Conservation (phyloP, 2,888 invertebrate species). For the Netelia melanura region DNA sequence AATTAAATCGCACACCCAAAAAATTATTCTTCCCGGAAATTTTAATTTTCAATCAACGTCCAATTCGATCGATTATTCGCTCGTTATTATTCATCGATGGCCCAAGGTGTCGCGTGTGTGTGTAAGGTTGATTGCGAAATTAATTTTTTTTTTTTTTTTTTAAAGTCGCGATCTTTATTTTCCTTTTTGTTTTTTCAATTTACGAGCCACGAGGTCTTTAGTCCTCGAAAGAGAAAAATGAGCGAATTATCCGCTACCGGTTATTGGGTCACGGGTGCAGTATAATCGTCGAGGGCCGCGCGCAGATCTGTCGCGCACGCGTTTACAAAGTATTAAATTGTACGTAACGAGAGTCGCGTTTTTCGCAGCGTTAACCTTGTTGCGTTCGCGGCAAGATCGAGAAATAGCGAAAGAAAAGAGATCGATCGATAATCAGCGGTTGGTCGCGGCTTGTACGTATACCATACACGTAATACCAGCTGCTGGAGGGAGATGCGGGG, state of each 20-base stretch:
- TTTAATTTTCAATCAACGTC: no score
- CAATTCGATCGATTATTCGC: not conserved
- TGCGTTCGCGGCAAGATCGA: slow-evolving; percentile 54
- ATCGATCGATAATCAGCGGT: slow-evolving; percentile 18
- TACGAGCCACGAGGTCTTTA: not conserved
- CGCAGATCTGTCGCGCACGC: slow-evolving; percentile 11
- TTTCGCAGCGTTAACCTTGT: slow-evolving; percentile 71
- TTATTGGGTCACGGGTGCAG: slow-evolving; percentile 70
- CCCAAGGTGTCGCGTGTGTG: not conserved
- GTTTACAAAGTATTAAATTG: not conserved
- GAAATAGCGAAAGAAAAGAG: slow-evolving; percentile 40
- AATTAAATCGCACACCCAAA: no score
- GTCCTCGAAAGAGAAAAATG: slow-evolving; percentile 21
- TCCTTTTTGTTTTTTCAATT: not conserved
- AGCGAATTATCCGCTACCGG: slow-evolving; percentile 55
- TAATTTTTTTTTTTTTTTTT: not conserved
- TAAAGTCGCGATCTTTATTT: not conserved
- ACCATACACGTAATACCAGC: slow-evolving; percentile 30
- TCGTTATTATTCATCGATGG: not conserved
- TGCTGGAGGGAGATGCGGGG: not conserved
- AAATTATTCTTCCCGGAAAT: no score
- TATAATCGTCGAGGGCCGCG: slow-evolving; percentile 54
- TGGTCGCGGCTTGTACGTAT: not conserved
- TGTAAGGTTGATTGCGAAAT: not conserved
- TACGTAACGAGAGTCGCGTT: slow-evolving; percentile 3